Evolutionary conservation across 2,888 invertebrate genomes (phyloP).

Genomic region (Lasioglossum malachurum): DNA sequence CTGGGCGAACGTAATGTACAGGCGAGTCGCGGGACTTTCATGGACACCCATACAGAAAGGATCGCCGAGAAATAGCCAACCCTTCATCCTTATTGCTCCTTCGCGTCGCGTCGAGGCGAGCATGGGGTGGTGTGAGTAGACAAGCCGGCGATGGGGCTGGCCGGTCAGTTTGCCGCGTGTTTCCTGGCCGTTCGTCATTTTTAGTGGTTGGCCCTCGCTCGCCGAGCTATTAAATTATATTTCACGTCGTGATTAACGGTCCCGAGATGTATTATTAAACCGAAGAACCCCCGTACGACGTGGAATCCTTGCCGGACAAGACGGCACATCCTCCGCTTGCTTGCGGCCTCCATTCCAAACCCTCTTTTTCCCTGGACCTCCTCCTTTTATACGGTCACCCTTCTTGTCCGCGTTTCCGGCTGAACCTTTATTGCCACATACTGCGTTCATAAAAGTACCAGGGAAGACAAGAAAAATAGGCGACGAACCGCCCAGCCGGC

Average conservation of each 20-base stretch:
- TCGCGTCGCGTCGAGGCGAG: slow-evolving; percentile 48
- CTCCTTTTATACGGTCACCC: slow-evolving; percentile 23
- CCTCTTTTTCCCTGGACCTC: slow-evolving; percentile 29
- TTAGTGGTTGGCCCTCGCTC: slow-evolving; percentile 70
- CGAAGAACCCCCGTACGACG: slow-evolving; percentile 56
- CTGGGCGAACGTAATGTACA: slow-evolving; percentile 66
- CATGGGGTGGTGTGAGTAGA: slow-evolving; percentile 7
- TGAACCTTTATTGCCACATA: slow-evolving; percentile 17
- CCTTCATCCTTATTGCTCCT: slow-evolving; percentile 71
- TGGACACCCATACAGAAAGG: slow-evolving; percentile 44
- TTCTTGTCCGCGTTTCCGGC: slow-evolving; percentile 31
- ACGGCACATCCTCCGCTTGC: slow-evolving; percentile 47
- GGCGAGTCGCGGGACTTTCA: slow-evolving; percentile 45
- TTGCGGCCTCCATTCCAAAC: slow-evolving; percentile 4
- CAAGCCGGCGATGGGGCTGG: slow-evolving; percentile 34
- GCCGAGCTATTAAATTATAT: slow-evolving; percentile 77
- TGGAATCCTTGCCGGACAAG: slow-evolving; percentile 74
- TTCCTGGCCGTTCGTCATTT: slow-evolving; percentile 75
- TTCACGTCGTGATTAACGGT: slow-evolving; percentile 77
- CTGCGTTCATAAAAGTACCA: slow-evolving; percentile 12
- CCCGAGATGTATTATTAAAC: slow-evolving; percentile 76
- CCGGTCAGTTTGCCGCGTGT: slow-evolving; percentile 64
- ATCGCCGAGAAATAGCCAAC: slow-evolving; percentile 60
- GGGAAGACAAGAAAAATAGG: slow-evolving; percentile 2
- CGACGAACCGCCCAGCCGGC: neutral